These are phyloP conservation scores for Phaetusa simplex DNA, from an alignment of 2,113 vertebrate species.

Conservation along the genomic window DNA sequence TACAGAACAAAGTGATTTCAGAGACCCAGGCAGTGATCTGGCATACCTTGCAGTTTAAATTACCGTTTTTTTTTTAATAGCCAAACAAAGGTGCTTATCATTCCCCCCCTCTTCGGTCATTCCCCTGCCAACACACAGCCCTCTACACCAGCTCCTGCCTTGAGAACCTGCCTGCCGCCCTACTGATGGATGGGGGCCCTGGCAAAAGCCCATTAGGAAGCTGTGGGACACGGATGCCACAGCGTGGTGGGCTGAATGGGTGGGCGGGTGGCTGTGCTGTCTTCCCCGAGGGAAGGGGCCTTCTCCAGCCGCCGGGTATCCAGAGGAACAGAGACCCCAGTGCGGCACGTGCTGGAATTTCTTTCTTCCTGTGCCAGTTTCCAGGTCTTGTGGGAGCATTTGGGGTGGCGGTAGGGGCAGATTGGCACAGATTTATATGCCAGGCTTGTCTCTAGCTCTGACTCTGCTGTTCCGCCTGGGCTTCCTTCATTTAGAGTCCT, in stretches of 20 bases:
- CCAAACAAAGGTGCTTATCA: not conserved
- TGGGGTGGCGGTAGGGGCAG: not conserved
- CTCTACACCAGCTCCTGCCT: not conserved
- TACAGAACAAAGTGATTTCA: not conserved
- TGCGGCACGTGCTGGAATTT: not conserved
- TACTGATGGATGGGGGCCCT: not conserved
- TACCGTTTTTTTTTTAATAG: not conserved
- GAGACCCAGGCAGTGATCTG: not conserved
- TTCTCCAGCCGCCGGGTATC: not conserved
- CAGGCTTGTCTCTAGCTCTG: conserved; percentile 25
- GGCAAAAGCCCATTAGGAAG: not conserved
- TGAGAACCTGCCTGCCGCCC: not conserved
- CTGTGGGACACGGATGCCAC: not conserved
- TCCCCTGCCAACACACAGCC: not conserved
- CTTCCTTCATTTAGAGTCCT: conserved; percentile 53
- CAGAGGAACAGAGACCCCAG: not conserved
- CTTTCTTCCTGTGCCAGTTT: conserved; percentile 30
- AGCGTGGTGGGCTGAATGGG: not conserved
- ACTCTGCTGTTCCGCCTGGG: conserved; percentile 27
- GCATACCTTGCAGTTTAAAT: fast-evolving
- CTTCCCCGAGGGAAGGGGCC: not conserved
- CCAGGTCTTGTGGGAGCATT: conserved; percentile 12
- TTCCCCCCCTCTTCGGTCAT: not conserved
- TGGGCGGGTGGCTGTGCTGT: not conserved
- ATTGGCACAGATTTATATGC: conserved; percentile 46